phyloP scores from a whole-genome alignment of 2,113 vertebrate species.

The Hemiprocne comata region DNA sequence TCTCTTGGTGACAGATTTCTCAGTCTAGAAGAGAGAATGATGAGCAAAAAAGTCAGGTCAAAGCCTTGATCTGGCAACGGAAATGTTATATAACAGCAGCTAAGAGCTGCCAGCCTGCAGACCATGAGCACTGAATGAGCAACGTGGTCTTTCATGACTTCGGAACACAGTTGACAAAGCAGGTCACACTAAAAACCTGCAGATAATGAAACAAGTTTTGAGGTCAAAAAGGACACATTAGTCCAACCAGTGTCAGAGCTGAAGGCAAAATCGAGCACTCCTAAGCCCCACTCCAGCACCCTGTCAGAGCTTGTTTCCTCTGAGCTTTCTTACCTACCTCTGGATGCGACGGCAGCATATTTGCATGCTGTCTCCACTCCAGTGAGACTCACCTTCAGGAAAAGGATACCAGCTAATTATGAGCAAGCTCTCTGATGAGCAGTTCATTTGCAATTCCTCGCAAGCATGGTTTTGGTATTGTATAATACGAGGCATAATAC shows the following conservation, averaged over 20 bases:
- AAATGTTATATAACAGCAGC: background rate
- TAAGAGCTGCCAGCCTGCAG: background rate
- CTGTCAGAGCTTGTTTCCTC: background rate
- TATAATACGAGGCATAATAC: background rate
- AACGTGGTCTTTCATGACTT: background rate
- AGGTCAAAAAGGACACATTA: background rate
- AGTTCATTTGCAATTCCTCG: conserved; percentile 37
- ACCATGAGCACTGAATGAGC: background rate
- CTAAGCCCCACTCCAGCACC: background rate
- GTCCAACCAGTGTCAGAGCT: background rate
- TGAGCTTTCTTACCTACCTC: background rate
- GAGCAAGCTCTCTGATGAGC: background rate
- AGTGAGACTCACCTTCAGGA: conserved; percentile 37
- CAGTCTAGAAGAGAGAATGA: background rate
- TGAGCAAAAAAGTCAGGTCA: background rate
- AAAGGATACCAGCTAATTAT: conserved; percentile 26
- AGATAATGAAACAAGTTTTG: background rate
- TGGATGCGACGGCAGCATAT: rapidly evolving
- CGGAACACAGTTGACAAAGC: background rate
- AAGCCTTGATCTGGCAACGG: background rate
- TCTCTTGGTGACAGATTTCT: background rate
- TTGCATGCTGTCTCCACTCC: background rate
- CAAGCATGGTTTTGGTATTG: background rate
- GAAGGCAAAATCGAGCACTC: background rate
- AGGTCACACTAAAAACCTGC: background rate